Evolutionary conservation across 2,888 invertebrate genomes (phyloP).

Genomic region (Epinotia nisella): DNA sequence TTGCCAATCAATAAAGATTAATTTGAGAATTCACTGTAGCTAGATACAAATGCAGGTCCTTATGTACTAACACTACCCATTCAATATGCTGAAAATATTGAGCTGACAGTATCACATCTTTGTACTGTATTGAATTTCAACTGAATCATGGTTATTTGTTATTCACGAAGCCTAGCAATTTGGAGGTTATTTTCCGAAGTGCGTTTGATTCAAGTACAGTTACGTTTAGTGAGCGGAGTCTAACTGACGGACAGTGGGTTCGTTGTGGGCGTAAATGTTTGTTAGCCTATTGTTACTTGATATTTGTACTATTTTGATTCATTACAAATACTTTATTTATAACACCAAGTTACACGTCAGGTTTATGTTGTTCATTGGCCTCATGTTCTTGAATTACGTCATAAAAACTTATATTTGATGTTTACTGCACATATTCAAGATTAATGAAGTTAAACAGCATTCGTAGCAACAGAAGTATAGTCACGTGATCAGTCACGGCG

Average conservation of each 20-base stretch:
- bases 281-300: constrained; percentile 22
- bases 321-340: no score
- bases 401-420: no score
- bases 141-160: background rate
- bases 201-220: constrained; percentile 32
- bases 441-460: background rate
- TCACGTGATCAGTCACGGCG: background rate
- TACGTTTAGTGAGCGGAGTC: constrained; percentile 36
- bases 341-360: no score
- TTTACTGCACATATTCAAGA: background rate
- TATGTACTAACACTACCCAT: no score
- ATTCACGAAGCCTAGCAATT: constrained; percentile 1
- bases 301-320: constrained; percentile 19
- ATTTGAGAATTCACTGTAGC: no score
- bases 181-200: constrained; percentile 11
- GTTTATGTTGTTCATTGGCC: no score
- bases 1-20: no score
- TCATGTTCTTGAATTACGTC: no score
- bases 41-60: no score
- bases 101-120: background rate
- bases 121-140: background rate
- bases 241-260: constrained; percentile 29
- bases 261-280: constrained; percentile 30
- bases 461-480: background rate
- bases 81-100: background rate